These are phyloP conservation scores for Drosophila pegasa DNA, from an alignment of 2,888 invertebrate genomes.

Conservation along the genomic window DNA sequence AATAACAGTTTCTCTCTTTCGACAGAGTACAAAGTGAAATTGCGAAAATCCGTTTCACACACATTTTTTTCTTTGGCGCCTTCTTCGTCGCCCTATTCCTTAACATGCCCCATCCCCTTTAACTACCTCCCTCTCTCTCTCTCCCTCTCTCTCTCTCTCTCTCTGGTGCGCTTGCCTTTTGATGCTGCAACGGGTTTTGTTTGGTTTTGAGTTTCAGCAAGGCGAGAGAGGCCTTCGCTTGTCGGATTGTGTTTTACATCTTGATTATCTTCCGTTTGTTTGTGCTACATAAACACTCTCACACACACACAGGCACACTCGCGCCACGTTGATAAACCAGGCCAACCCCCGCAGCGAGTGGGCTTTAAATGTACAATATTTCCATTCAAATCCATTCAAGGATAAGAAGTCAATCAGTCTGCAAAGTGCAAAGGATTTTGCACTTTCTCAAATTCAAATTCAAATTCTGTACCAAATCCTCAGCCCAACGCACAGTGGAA, in stretches of 20 bases:
- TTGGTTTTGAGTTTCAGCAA: constrained; percentile 79
- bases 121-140: neutral
- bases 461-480: constrained; percentile 62
- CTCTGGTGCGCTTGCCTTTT: constrained; percentile 69
- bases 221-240: constrained; percentile 16
- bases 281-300: constrained; percentile 49
- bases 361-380: constrained; percentile 53
- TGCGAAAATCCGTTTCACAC: constrained; percentile 72
- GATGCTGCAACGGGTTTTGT: constrained; percentile 67
- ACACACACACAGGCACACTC: constrained; percentile 13
- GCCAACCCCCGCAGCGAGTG: constrained; percentile 20
- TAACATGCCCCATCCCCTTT: neutral
- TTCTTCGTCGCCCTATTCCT: constrained; percentile 15
- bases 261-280: constrained; percentile 82
- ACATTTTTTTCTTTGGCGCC: constrained; percentile 42
- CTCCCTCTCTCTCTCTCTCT: neutral
- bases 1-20: constrained; percentile 69
- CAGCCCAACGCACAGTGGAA: neutral
- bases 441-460: constrained; percentile 81
- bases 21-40: constrained; percentile 77
- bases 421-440: constrained; percentile 81
- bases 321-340: constrained; percentile 12
- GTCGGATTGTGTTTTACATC: constrained; percentile 77
- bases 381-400: constrained; percentile 81
- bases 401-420: constrained; percentile 83